phyloP scores from a whole-genome alignment of 2,797 vertebrate genomes.

The Prionace glauca region DNA sequence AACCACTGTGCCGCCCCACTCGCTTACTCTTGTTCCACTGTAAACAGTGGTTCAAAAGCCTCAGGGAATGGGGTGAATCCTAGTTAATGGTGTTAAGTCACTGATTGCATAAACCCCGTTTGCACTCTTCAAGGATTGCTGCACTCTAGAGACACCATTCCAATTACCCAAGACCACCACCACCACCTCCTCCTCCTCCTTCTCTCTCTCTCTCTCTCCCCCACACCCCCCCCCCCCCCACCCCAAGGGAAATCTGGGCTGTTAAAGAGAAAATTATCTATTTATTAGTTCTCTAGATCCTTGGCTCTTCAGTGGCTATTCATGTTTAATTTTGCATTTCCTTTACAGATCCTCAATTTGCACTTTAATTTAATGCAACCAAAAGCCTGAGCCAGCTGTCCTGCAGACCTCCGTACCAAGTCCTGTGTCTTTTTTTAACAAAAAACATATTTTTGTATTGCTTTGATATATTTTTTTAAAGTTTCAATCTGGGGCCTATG shows the following conservation, averaged over 20 bases:
- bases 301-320: not conserved
- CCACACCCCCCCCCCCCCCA: accelerated
- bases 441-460: not conserved
- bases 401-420: not conserved
- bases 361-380: constrained; percentile 25
- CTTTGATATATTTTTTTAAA: not conserved
- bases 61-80: not conserved
- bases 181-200: too few relatives aligned
- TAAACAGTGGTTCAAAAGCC: not conserved
- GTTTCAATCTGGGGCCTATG: not conserved
- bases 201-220: too few relatives aligned
- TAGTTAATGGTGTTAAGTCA: not conserved
- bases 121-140: not conserved
- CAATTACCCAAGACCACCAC: not conserved
- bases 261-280: not conserved
- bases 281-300: not conserved
- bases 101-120: not conserved
- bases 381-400: not conserved
- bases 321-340: constrained; percentile 39
- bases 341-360: constrained; percentile 42
- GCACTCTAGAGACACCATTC: not conserved
- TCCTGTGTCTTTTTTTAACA: not conserved
- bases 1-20: too few relatives aligned
- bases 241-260: not conserved
- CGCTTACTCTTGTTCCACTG: not conserved